Evolutionary conservation across 2,888 invertebrate genomes (phyloP).

Genomic region (Holacanthella duospinosa): DNA sequence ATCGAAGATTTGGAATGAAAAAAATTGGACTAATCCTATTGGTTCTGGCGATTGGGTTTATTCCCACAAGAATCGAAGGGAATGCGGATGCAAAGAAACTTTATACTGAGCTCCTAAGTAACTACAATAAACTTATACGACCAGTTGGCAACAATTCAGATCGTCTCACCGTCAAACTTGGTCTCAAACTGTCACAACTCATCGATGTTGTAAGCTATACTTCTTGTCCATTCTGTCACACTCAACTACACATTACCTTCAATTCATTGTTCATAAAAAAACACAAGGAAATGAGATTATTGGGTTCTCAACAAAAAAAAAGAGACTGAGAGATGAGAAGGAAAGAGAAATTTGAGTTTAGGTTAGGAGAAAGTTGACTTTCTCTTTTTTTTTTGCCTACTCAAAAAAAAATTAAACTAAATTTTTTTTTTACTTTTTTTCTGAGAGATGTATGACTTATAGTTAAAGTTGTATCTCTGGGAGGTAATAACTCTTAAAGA

Average conservation of each 20-base stretch:
- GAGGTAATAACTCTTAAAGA: conserved; percentile 1
- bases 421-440: background rate
- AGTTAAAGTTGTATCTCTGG: background rate
- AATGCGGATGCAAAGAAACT: conserved; percentile 89
- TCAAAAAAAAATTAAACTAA: background rate
- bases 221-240: background rate
- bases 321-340: background rate
- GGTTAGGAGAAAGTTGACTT: background rate
- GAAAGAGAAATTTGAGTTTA: background rate
- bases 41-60: conserved; percentile 24
- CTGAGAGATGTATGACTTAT: background rate
- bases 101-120: conserved; percentile 89
- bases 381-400: background rate
- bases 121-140: conserved; percentile 89
- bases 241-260: background rate
- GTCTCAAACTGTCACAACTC: conserved; percentile 82
- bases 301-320: no score
- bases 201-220: conserved; percentile 70
- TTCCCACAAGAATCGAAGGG: conserved; percentile 30
- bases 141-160: conserved; percentile 86
- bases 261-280: background rate
- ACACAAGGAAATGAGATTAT: no score
- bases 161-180: conserved; percentile 84
- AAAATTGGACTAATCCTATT: conserved; percentile 19
- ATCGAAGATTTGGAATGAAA: conserved; percentile 10